These are phyloP conservation scores for Ptychochromis oligacanthus DNA, from an alignment of 2,113 vertebrate genomes.

Conservation along the genomic window DNA sequence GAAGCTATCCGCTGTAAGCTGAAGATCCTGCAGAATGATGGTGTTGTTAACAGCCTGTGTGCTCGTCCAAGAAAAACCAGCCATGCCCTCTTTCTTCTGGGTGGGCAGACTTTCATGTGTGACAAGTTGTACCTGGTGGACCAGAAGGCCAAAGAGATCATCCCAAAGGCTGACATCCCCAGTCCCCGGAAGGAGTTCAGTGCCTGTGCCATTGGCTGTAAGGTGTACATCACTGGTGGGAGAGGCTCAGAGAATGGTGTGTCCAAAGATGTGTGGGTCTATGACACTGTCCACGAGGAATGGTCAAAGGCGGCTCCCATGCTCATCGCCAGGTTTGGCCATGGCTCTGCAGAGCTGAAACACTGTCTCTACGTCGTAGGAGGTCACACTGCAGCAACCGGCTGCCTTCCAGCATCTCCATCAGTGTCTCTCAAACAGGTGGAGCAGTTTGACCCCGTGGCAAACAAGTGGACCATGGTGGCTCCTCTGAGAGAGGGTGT, in stretches of 20 bases:
- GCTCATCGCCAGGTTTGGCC: slow-evolving; percentile 87
- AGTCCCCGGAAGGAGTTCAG: slow-evolving; percentile 88
- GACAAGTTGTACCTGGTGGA: slow-evolving; percentile 87
- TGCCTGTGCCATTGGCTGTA: slow-evolving; percentile 86
- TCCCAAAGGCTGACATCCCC: slow-evolving; percentile 86
- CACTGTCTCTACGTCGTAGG: slow-evolving; percentile 86
- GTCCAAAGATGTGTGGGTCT: slow-evolving; percentile 88
- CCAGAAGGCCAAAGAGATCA: slow-evolving; percentile 86
- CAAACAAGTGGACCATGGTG: slow-evolving; percentile 88
- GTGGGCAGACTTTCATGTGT: slow-evolving; percentile 87
- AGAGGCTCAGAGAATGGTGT: slow-evolving; percentile 86
- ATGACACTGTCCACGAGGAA: slow-evolving; percentile 85
- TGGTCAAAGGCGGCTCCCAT: slow-evolving; percentile 87
- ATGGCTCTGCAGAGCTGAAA: slow-evolving; percentile 85
- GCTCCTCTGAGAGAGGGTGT: slow-evolving; percentile 86
- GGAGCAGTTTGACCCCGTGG: slow-evolving; percentile 85
- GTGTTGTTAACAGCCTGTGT: slow-evolving; percentile 83
- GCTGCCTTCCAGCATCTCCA: slow-evolving; percentile 85
- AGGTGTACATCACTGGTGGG: slow-evolving; percentile 86
- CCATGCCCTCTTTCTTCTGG: slow-evolving; percentile 85
- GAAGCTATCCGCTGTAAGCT: slow-evolving; percentile 85
- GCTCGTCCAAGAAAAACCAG: slow-evolving; percentile 85
- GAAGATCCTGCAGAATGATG: slow-evolving; percentile 87
- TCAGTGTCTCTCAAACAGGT: slow-evolving; percentile 88
- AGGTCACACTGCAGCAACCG: slow-evolving; percentile 84